Base-by-base conservation (phyloP, 2,113 vertebrate species). In the Regulus satrapa region DNA sequence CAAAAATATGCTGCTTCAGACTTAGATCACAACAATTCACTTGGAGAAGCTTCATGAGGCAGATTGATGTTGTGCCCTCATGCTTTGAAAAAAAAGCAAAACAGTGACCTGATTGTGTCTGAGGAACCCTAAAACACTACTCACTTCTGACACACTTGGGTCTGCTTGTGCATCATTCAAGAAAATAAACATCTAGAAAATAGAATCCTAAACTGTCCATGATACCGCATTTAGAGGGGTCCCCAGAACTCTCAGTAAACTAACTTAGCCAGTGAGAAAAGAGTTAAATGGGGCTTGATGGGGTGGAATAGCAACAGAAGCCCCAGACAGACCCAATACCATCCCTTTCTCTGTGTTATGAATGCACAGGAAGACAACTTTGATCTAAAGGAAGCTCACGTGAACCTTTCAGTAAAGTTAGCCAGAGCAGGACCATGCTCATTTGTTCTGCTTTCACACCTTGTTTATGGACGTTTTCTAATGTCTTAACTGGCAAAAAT, bases 301-400 rank as follows among this genome's bases (percentile, higher is more conserved):
- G 32, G 29, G 3, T 52, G 9, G 10, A 79, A 43, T 24, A 63
- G 58, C 24, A 17, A 31, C 14, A 40, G 66, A 24, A 62, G 10
- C 26, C 36, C 4, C 7, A 9, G 4, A 51, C 0, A 45, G 38
- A 76, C 17, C 20, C 18, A 49, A 10, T 3, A 56, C 14, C 34
- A 58, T n/a, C 14, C 52, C 59, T 64, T 25, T 36, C 38, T 31
- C 67, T n/a, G 18, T 51, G 12, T 11, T 23, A 8, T 19, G 45
- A 18, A n/a, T 9, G 19, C n/a, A 73, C 26, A 64, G 28, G 68
- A 77, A 43, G 41, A 58, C 19, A 78, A 34, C 32, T 41, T 20
- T 41, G 23, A 32, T 63, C 40, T 45, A 67, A 56, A 56, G 36
- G 36, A 85, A 90, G 34, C 24, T 67, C 43, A 8, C 31, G 38